Evolutionary conservation across 2,888 invertebrate species (phyloP).

Genomic region (Brenthis daphne): DNA sequence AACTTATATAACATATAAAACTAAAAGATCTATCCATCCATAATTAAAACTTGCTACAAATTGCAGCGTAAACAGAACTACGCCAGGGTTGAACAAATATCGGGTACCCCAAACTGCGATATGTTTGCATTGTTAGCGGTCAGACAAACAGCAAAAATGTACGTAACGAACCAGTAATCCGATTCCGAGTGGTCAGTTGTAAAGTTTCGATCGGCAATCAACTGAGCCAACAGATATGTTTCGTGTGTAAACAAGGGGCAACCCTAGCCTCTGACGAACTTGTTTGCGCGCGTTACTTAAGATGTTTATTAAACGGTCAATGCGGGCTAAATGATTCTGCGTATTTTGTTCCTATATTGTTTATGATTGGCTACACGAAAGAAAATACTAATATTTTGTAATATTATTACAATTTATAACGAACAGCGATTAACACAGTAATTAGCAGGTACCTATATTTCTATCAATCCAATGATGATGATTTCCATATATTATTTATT

Average conservation of each 20-base stretch:
- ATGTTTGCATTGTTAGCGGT: slow-evolving; percentile 70
- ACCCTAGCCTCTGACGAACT: slow-evolving; percentile 45
- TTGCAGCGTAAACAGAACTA: slow-evolving; percentile 41
- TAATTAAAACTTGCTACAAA: slow-evolving; percentile 45
- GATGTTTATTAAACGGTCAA: slow-evolving; percentile 32
- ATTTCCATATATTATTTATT: too few species aligned
- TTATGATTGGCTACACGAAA: neutral
- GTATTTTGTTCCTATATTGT: neutral
- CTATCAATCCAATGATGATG: too few species aligned
- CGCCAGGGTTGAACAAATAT: slow-evolving; percentile 56
- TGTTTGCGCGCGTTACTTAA: slow-evolving; percentile 46
- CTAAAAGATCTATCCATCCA: slow-evolving; percentile 11
- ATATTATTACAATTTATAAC: too few species aligned
- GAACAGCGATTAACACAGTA: too few species aligned
- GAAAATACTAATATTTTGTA: too few species aligned
- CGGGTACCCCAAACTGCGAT: slow-evolving; percentile 48
- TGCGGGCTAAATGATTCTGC: slow-evolving; percentile 25
- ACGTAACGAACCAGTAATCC: slow-evolving; percentile 74
- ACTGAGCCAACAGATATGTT: slow-evolving; percentile 73
- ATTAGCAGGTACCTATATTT: too few species aligned
- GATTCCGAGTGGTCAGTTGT: slow-evolving; percentile 74
- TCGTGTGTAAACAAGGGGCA: slow-evolving; percentile 67
- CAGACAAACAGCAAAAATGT: slow-evolving; percentile 70
- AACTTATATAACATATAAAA: slow-evolving; percentile 5
- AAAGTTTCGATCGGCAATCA: slow-evolving; percentile 77